phyloP scores from a whole-genome alignment of 2,113 vertebrate species.

The Pristiophorus japonicus region DNA sequence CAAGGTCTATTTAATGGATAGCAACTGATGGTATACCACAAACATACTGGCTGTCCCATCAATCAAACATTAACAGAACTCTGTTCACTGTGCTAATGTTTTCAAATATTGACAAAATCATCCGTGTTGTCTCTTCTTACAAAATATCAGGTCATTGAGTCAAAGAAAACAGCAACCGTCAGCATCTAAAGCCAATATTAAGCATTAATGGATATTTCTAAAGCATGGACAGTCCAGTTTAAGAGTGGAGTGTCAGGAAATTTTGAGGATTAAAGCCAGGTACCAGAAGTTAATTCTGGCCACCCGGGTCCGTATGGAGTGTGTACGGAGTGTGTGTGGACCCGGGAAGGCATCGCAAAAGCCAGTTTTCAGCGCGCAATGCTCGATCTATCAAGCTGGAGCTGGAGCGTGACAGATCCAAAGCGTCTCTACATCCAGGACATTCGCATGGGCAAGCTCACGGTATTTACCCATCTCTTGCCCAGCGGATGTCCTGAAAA shows the following conservation, averaged over 20 bases:
- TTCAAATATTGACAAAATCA: neutral
- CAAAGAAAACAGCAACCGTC: neutral
- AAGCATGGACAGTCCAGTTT: neutral
- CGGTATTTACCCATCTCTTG: too few species aligned
- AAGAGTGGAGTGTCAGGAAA: neutral
- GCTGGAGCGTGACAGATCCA: too few species aligned
- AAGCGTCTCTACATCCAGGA: too few species aligned
- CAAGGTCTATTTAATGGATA: neutral
- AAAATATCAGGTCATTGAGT: slow-evolving; percentile 1
- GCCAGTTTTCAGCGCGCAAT: too few species aligned
- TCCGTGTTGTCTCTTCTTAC: neutral
- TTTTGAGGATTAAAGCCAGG: neutral
- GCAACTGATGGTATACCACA: too few species aligned
- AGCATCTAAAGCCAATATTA: neutral
- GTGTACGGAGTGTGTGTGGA: too few species aligned
- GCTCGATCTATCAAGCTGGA: too few species aligned
- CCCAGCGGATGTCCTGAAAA: too few species aligned
- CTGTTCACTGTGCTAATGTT: neutral
- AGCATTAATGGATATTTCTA: neutral
- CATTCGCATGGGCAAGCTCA: too few species aligned
- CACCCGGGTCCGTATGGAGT: too few species aligned
- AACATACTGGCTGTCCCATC: neutral
- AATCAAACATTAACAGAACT: slow-evolving; percentile 13
- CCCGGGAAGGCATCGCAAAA: too few species aligned
- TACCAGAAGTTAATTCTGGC: neutral